Evolutionary conservation across 2,797 vertebrate species (phyloP), one percentile per base, ranked within the genome.

Genomic region (Chaetodon trifasciatus): DNA sequence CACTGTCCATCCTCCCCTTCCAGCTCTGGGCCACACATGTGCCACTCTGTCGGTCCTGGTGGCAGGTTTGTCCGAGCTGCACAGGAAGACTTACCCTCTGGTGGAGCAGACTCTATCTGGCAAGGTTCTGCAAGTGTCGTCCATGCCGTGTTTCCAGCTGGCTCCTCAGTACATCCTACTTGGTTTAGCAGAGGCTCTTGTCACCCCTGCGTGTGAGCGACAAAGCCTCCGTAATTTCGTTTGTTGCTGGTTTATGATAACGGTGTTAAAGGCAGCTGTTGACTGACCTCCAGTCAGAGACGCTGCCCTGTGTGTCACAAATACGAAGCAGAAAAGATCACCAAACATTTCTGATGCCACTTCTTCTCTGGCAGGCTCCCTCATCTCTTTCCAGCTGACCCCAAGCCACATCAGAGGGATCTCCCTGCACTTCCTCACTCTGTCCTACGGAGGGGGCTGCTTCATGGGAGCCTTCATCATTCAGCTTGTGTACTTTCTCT

Each of bases 131-230:
- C 91, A 95, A 2, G 95, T 97, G 64, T 99, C 97, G 4, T 97
- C 97, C 78, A 98, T 97, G 97, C 91, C 96, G 2, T 98, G 96
- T 74, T 93, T 97, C 90, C 96, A 96, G 62, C 90, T 99, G 78
- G 93, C 94, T 4, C 97, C 97, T 82, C 98, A 98, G 81, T 98
- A 99, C 52, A 63, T 97, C 84, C 92, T 99, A 16, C 96, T 99
- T 0, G 97, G 97, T 70, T 86, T 98, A 19, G 97, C 98, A 2
- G 98, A 99, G 92, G 96, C 96, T 37, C 93, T 98, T 57, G 97
- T 97, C 72, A 97, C 94, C 23, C 97, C 98, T 24, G 96, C 96
- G 8, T 96, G 97, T 99, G 89, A 96, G 97, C 95, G 82, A 68
- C 15, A 57, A 8, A 4, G 12, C 5, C 1, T 63, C 19, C 5